Base-by-base conservation (phyloP, 2,888 invertebrate species). In the Chloroclystis v-ata region DNA sequence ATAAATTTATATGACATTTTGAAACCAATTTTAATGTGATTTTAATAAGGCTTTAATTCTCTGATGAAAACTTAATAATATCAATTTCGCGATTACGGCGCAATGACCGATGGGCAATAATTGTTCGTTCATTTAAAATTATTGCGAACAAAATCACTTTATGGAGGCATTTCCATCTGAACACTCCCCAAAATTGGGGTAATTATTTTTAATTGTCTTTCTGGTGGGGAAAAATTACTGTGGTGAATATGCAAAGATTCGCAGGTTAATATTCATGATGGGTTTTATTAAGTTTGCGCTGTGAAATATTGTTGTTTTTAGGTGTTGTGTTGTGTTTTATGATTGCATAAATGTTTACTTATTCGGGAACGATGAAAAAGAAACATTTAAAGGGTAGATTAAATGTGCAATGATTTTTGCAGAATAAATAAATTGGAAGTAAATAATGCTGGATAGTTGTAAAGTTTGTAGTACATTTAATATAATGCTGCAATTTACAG, bases 81-180 rank as follows among this genome's bases (percentile, higher is more conserved):
- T 45, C 38, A 30, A 45, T 45, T 37, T 41, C 42, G n/a, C 16
- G 32, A 33, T 42, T 16, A 44, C 12, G 12, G 12, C 16, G 26
- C 29, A 49, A 41, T 44, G 32, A 28, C 33, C 37, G 37, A 29
- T 43, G 43, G n/a, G 14, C 14, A 33, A 54, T 57, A 57, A 57
- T 55, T 55, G 55, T 29, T 47, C 44, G 45, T 56, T 56, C 52
- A 58, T 56, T 58, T 47, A 52, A 50, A 43, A 54, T 50, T 58
- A 56, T 54, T 46, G 50, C 45, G 25, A 48, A 30, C 33, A 41
- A 32, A 57, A 55, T 56, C 52, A 54, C 35, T 58, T 56, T 56
- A 56, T 49, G 52, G 42, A 35, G 28, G 44, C 43, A 58, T 49
- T 55, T 52, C 48, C 52, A 40, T 48, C 37, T 50, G 48, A 47